A percentile compares a stretch with the other conserved stretches of the same genome.
Evolutionary conservation across 2,797 vertebrate genomes (phyloP).

Genomic region (Eulemur coronatus): DNA sequence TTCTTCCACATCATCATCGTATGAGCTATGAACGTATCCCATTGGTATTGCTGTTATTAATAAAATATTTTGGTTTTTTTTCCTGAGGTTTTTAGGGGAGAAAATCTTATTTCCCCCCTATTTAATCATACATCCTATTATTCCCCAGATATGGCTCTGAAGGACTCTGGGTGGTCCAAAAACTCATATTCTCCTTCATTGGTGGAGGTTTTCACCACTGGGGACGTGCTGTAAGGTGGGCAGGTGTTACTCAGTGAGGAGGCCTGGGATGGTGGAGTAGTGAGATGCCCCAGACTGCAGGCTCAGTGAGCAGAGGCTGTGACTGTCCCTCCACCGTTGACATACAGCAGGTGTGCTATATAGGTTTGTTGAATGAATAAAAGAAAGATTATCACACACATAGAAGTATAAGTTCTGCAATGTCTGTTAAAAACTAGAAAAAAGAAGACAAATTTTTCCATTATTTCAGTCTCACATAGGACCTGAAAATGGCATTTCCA

Average conservation of each 20-base stretch:
- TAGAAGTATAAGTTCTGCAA: neutral
- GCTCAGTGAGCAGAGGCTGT: neutral
- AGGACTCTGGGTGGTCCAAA: neutral
- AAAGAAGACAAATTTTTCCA: neutral
- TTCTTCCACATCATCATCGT: neutral
- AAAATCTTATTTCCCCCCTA: neutral
- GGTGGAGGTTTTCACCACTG: neutral
- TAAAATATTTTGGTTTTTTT: neutral
- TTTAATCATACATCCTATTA: neutral
- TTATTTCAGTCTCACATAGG: neutral
- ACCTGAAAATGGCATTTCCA: neutral
- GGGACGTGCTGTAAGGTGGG: neutral
- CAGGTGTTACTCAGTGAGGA: neutral
- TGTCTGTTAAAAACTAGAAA: neutral
- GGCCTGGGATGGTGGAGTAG: neutral
- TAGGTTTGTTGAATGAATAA: neutral
- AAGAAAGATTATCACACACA: neutral
- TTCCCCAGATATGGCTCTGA: neutral
- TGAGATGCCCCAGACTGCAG: neutral
- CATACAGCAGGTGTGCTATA: neutral
- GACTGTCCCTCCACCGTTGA: neutral
- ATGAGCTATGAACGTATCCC: neutral
- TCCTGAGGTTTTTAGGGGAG: neutral
- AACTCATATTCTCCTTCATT: neutral
- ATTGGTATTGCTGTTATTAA: neutral